Base-by-base conservation (phyloP, 1,140 invertebrate species). In the Macrocentrus cingulum region DNA sequence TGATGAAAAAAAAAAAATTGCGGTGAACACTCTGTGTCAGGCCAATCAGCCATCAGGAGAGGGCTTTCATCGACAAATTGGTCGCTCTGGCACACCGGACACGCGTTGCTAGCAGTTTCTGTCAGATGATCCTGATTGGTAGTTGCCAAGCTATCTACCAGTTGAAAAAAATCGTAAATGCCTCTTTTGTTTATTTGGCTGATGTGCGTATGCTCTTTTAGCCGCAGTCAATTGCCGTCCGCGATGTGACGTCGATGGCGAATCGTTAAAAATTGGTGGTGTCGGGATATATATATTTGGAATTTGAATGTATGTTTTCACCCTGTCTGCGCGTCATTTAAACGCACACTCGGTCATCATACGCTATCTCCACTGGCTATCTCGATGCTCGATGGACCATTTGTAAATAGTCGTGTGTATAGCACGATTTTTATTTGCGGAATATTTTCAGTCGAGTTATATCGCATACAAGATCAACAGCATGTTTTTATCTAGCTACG, bases 41-140 rank as follows among this genome's bases (percentile, higher is more conserved):
- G 69, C 71, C 72, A 77, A 77, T 77, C 75, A 77, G 74, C 74
- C 74, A n/a, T n/a, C n/a, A n/a, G n/a, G n/a, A n/a, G 71, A 70
- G 68, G 68, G 74, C 68, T 77, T 76, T 77, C 72, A 77, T 76
- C 66, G 73, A 75, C 73, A 75, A 77, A 76, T 77, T 77, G 75
- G 72, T 74, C 65, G 66, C 66, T 66, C 71, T 70, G 68, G 72
- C 36, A 11, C 8, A 69, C 72, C 59, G 63, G 62, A 59, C 56
- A 23, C 54, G 18, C 15, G 59, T 13, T 45, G 41, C 29, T 44
- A 8, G 36, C 51, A 56, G 42, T 71, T 68, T 63, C 72, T 76
- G 76, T 74, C 74, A 75, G 76, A 76, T 75, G 74, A 78, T 78
- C 74, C 76, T 78, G 76, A 76, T 78, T 76, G 76, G 76, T 78